Conservation (phyloP, 1,140 invertebrate genomes). For the Hermatobates lingyangjiaoensis region DNA sequence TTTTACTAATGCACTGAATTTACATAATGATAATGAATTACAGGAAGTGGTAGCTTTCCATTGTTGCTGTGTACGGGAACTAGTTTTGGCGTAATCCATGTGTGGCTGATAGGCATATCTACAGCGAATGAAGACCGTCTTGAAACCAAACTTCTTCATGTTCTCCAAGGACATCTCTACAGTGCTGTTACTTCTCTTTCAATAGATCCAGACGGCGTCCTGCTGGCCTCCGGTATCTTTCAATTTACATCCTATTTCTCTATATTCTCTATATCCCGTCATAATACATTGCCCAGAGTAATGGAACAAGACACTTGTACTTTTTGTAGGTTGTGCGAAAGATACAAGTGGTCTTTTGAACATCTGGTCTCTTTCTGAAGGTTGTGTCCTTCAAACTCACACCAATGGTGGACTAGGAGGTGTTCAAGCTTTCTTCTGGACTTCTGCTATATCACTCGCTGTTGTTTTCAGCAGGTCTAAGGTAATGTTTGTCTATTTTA, state of each 20-base stretch:
- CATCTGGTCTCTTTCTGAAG: conserved; percentile 40
- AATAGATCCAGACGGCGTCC: conserved; percentile 29
- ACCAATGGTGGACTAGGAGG: conserved; percentile 28
- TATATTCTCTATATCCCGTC: neutral
- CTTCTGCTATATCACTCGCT: conserved; percentile 27
- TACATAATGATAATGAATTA: too few relatives aligned
- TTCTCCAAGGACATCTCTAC: conserved; percentile 32
- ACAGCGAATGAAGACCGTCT: conserved; percentile 16
- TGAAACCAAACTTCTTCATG: conserved; percentile 22
- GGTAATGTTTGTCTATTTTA: conserved; percentile 21
- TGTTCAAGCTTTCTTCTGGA: conserved; percentile 31
- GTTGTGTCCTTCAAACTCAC: conserved; percentile 33
- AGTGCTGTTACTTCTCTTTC: conserved; percentile 30
- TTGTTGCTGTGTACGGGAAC: conserved; percentile 29
- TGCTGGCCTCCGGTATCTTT: conserved; percentile 31
- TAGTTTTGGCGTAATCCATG: conserved; percentile 29
- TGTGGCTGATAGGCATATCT: conserved; percentile 30
- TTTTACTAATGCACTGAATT: too few relatives aligned
- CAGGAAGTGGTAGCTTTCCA: conserved; percentile 18
- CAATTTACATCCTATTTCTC: neutral
- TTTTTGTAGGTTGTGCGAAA: conserved; percentile 23
- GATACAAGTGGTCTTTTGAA: conserved; percentile 36
- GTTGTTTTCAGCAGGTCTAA: conserved; percentile 33
- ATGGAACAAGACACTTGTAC: neutral
- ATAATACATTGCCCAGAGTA: neutral